Evolutionary conservation across 2,888 invertebrate genomes (phyloP).

Genomic region (Subacronicta megacephala): DNA sequence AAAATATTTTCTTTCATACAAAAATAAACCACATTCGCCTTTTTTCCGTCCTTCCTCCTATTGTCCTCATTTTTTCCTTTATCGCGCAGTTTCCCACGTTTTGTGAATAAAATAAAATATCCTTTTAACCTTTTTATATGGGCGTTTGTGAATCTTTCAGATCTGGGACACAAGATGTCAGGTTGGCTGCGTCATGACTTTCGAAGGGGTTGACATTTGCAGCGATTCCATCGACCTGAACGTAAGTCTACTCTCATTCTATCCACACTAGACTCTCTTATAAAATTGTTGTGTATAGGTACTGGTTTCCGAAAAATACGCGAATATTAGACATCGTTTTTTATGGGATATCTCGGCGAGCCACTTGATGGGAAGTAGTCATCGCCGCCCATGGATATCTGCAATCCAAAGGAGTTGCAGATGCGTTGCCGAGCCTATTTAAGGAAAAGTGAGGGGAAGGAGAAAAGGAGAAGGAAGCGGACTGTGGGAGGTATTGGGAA

Average conservation of each 20-base stretch:
- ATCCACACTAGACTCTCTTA: background rate
- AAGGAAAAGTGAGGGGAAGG: no score
- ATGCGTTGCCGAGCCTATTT: no score
- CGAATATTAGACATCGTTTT: no score
- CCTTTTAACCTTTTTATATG: constrained; percentile 13
- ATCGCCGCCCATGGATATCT: no score
- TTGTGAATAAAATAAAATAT: constrained; percentile 25
- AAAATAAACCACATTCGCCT: constrained; percentile 16
- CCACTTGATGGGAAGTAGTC: no score
- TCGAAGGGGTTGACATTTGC: constrained; percentile 89
- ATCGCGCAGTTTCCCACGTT: constrained; percentile 4
- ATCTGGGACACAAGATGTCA: constrained; percentile 89
- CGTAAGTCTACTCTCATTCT: constrained; percentile 70
- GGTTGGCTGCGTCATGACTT: constrained; percentile 86
- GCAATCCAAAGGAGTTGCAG: no score
- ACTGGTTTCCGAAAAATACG: no score
- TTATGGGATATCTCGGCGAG: no score
- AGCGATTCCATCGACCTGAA: constrained; percentile 89
- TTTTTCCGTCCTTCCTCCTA: constrained; percentile 10
- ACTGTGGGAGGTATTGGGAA: no score
- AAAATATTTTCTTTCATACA: constrained; percentile 8
- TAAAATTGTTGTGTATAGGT: no score
- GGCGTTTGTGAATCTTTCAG: constrained; percentile 68
- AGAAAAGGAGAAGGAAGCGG: no score
- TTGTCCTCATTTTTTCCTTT: constrained; percentile 28